Conservation (phyloP, 2,888 invertebrate genomes). For the Gymnocheta viridis region DNA sequence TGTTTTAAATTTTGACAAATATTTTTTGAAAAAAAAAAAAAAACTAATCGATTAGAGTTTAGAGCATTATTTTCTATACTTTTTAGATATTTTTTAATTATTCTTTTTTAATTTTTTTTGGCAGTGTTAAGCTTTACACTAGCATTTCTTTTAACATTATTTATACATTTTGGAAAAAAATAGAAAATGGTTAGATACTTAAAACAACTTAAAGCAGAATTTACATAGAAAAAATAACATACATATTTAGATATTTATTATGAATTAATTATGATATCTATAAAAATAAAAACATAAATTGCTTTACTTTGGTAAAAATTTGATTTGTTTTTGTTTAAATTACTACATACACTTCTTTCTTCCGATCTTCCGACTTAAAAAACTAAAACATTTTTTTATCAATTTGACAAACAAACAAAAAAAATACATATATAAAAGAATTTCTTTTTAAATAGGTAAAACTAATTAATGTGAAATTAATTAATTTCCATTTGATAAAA, state of each 20-base stretch:
- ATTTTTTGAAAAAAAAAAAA: not conserved
- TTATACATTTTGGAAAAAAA: constrained; percentile 43
- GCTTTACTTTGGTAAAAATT: constrained; percentile 79
- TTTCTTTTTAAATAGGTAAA: not conserved
- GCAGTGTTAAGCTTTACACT: constrained; percentile 65
- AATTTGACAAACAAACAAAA: not conserved
- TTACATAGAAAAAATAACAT: constrained; percentile 37
- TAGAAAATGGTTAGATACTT: constrained; percentile 8
- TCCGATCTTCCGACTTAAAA: constrained; percentile 15
- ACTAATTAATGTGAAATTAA: not conserved
- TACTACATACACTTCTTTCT: constrained; percentile 21
- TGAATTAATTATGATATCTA: constrained; percentile 45
- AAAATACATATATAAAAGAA: not conserved
- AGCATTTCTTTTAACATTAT: constrained; percentile 42
- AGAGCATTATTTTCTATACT: constrained; percentile 9
- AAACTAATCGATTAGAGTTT: not conserved
- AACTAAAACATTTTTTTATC: constrained; percentile 44
- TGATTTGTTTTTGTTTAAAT: constrained; percentile 70
- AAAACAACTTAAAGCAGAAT: constrained; percentile 33
- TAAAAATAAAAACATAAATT: constrained; percentile 70
- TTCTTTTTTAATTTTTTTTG: constrained; percentile 63
- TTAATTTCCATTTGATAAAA: constrained; percentile 22
- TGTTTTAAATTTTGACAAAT: not conserved
- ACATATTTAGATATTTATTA: constrained; percentile 38
- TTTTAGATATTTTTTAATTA: constrained; percentile 49